Evolutionary conservation across 1,140 invertebrate genomes (phyloP), one percentile per base, ranked within the genome.

Genomic region (Drosophila rufa): DNA sequence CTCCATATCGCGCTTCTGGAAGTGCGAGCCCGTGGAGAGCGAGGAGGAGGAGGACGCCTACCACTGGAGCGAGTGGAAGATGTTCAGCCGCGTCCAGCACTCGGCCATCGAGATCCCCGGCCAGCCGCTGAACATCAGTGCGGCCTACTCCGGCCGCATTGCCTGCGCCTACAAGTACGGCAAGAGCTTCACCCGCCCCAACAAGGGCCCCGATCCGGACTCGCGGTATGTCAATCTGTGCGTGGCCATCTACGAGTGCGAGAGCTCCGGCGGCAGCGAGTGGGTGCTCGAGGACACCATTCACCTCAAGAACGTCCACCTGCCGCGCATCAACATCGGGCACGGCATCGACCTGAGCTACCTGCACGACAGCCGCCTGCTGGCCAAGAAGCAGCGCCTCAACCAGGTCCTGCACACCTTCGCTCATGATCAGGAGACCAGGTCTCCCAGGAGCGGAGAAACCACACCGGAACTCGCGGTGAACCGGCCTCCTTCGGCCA

Each of bases 231-330:
- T 99, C 43, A 99, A 99, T 93, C 94, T 99, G 0, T 98, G 96
- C 92, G 97, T 99, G 3, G 97, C 97, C n/a, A 99, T 99, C 73
- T 99, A 99, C 94, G 99, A 99, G 93, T 99, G 99, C 93, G 99
- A 99, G 94, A 99, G 98, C 75, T 99, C 98, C 30, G 99, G 99
- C 64, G 99, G 97, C 68, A 96, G 95, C n/a, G 98, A 99, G 92
- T 99, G 99, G 99, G 95, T 98, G n/a, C 93, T 99, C n/a, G 99
- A 99, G 93, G 99, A 99, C 86, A 98, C 97, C 1, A 98, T 98
- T 78, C 96, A 97, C 79, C 93, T 99, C 66, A 96, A 97, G 91
- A 98, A 98, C 82, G 97, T 98, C 67, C 96, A 97, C 91, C 89
- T 98, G 61, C 97, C 97, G 0, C 93, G 96, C 51, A 96, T 97